Evolutionary conservation across 2,797 vertebrate genomes (phyloP).

Genomic region (Streptopelia turtur): DNA sequence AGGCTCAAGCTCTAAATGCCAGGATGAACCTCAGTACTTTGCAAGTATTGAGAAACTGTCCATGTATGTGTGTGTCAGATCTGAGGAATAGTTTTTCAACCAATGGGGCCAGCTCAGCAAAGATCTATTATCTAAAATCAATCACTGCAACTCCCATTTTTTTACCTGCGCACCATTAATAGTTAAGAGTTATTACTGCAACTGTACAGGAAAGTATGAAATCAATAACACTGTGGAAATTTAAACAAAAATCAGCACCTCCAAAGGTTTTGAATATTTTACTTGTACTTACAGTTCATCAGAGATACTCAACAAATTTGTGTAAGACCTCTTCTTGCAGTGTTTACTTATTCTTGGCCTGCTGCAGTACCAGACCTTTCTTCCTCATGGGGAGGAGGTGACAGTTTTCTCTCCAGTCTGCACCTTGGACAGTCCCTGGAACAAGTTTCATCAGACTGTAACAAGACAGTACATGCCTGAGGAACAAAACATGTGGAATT

Average conservation of each 20-base stretch:
- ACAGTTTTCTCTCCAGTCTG: neutral
- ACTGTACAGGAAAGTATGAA: neutral
- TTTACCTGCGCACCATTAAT: neutral
- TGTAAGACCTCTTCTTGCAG: neutral
- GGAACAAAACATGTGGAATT: neutral
- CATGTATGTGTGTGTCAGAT: neutral
- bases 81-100: neutral
- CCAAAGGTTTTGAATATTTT: neutral
- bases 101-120: neutral
- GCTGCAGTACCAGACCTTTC: neutral
- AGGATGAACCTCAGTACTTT: neutral
- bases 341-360: neutral
- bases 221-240: neutral
- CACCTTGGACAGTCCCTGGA: neutral
- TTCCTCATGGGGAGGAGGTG: fast-evolving
- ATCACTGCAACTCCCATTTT: neutral
- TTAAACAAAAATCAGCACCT: neutral
- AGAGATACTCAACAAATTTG: neutral
- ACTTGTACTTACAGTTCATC: neutral
- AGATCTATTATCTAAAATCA: neutral
- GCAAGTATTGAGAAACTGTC: neutral
- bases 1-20: neutral
- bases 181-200: neutral
- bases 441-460: neutral
- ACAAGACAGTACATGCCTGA: neutral